phyloP scores from a whole-genome alignment of 2,797 vertebrate genomes.

The Chiroxiphia lanceolata region DNA sequence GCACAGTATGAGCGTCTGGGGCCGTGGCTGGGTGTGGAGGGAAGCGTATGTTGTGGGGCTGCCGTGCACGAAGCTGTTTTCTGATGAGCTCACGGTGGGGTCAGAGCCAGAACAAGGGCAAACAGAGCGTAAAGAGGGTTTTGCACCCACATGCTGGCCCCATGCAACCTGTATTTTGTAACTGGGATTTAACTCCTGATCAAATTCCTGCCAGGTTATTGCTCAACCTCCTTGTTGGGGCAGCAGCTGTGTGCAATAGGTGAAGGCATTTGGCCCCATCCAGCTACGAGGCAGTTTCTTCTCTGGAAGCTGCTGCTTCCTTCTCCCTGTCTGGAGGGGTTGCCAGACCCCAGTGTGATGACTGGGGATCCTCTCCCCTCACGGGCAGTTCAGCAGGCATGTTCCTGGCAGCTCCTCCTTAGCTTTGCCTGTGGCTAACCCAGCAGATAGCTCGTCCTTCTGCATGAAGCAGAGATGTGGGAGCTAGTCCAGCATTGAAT shows the following conservation, averaged over 20 bases:
- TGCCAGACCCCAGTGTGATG: fast-evolving
- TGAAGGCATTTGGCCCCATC: neutral
- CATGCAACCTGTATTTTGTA: neutral
- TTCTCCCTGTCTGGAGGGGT: neutral
- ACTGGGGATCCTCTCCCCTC: neutral
- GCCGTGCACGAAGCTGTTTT: neutral
- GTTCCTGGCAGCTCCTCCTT: neutral
- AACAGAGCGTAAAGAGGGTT: neutral
- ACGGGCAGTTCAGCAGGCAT: fast-evolving
- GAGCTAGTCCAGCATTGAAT: neutral
- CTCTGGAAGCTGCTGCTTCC: neutral
- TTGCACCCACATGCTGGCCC: neutral
- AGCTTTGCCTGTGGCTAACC: neutral
- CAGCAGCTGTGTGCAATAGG: neutral
- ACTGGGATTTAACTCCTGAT: neutral
- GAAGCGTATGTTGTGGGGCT: fast-evolving
- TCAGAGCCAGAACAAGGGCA: neutral
- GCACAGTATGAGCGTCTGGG: fast-evolving
- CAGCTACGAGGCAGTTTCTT: neutral
- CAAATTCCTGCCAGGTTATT: constrained; percentile 5
- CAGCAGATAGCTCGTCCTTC: neutral
- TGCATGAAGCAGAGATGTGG: neutral
- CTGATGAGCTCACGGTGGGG: constrained; percentile 22
- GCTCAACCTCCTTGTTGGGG: neutral
- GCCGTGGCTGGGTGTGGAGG: neutral